phyloP scores from a whole-genome alignment of 92 coral and sea anemone species.

The Meandrina meandrites region DNA sequence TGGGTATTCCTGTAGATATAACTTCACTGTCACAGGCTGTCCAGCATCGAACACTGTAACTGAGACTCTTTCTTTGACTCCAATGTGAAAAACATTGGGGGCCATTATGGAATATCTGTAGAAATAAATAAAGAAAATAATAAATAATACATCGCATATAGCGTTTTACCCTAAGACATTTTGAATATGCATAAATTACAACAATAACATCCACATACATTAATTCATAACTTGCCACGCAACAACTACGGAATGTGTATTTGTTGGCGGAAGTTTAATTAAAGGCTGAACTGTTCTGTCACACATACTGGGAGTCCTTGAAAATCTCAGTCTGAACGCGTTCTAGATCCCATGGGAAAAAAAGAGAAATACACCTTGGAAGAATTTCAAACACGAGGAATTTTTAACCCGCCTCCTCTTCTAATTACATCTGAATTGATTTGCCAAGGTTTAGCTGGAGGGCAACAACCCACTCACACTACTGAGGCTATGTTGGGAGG shows the following conservation, averaged over 20 bases:
- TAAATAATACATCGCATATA: no score
- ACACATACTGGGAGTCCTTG: no score
- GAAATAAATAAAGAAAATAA: no score
- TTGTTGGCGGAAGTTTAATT: neutral
- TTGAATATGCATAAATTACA: neutral
- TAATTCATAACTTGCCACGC: neutral
- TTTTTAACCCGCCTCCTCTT: neutral
- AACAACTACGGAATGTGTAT: no score
- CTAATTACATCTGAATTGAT: neutral
- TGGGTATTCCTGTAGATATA: constrained; percentile 90
- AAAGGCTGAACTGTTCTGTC: neutral
- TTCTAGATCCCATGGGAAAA: neutral
- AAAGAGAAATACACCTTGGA: neutral
- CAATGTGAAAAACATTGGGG: no score
- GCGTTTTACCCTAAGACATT: no score
- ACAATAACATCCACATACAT: neutral
- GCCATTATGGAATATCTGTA: no score
- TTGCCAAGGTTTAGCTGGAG: neutral
- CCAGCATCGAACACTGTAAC: no score
- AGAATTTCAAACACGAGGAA: neutral
- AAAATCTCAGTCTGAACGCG: no score
- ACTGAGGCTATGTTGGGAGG: no score
- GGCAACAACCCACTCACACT: neutral
- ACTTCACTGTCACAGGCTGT: no score
- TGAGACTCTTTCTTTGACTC: no score